Conservation (phyloP, 2,113 vertebrate genomes). For the Callionymus lyra region DNA sequence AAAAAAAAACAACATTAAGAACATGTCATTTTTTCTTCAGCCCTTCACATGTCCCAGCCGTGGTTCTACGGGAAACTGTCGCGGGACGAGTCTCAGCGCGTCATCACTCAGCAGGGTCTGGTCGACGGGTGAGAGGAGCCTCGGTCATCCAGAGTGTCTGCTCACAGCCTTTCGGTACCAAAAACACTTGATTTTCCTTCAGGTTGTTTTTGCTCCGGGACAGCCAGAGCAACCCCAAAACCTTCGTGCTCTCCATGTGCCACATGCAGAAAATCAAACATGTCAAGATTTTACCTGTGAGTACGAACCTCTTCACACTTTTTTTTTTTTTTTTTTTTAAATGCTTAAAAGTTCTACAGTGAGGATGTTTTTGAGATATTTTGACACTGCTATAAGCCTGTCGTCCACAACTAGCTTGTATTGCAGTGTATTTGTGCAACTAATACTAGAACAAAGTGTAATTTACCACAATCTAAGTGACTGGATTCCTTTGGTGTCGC, state of each 20-base stretch:
- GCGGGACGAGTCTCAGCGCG: constrained; percentile 84
- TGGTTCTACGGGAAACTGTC: constrained; percentile 96
- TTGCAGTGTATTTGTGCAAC: too few species aligned
- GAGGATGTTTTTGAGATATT: background rate
- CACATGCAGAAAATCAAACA: constrained; percentile 95
- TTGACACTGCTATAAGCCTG: background rate
- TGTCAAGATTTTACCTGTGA: constrained; percentile 95
- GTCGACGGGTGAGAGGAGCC: constrained; percentile 79
- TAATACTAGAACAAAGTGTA: too few species aligned
- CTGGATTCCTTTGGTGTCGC: background rate
- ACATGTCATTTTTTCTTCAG: constrained; percentile 55
- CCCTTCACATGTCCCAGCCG: constrained; percentile 81
- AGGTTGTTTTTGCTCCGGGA: constrained; percentile 95
- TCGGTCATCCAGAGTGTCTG: too few species aligned
- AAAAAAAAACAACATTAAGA: too few species aligned
- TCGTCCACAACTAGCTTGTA: background rate
- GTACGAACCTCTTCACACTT: constrained; percentile 40
- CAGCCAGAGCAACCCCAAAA: constrained; percentile 96
- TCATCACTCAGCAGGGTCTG: constrained; percentile 89
- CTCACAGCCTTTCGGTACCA: background rate
- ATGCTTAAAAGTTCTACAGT: background rate
- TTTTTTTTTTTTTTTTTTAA: too few species aligned
- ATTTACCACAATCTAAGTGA: too few species aligned
- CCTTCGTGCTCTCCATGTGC: constrained; percentile 92
- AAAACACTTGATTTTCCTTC: constrained; percentile 13